These are phyloP conservation scores for Sebastolobus alascanus DNA, from an alignment of 2,797 vertebrate species.

Conservation along the genomic window DNA sequence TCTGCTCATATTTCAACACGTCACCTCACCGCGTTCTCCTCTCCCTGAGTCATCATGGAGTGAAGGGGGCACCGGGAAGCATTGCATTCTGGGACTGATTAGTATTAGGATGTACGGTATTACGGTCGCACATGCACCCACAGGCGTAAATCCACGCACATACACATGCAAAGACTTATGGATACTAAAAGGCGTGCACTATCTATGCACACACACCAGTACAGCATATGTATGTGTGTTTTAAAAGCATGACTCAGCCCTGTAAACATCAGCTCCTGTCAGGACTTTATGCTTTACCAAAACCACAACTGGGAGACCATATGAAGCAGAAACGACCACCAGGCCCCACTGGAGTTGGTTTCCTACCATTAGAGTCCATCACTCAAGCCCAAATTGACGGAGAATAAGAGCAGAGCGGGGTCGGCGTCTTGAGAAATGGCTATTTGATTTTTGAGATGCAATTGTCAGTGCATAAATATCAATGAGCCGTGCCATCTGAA, in stretches of 20 bases:
- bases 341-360: conserved; percentile 65
- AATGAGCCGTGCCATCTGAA: conserved; percentile 71
- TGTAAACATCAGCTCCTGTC: conserved; percentile 77
- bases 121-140: conserved; percentile 39
- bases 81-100: conserved; percentile 75
- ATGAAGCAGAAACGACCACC: conserved; percentile 59
- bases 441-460: conserved; percentile 76
- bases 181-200: conserved; percentile 29
- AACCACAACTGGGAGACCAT: conserved; percentile 70
- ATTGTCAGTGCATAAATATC: conserved; percentile 81
- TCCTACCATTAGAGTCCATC: conserved; percentile 73
- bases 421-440: conserved; percentile 62
- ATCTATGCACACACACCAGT: conserved; percentile 16
- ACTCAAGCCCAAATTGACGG: conserved; percentile 71
- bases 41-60: conserved; percentile 65
- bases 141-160: conserved; percentile 30
- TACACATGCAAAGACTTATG: conserved; percentile 40
- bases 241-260: conserved; percentile 65
- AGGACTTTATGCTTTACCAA: conserved; percentile 67
- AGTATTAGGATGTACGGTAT: conserved; percentile 56
- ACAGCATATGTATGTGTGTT: conserved; percentile 27
- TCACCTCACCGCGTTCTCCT: conserved; percentile 60
- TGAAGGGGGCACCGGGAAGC: conserved; percentile 56
- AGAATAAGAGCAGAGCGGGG: conserved; percentile 61
- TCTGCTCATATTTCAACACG: conserved; percentile 78